These are phyloP conservation scores for Dendrolimus punctatus DNA, from an alignment of 1,140 invertebrate genomes.

Conservation along the genomic window DNA sequence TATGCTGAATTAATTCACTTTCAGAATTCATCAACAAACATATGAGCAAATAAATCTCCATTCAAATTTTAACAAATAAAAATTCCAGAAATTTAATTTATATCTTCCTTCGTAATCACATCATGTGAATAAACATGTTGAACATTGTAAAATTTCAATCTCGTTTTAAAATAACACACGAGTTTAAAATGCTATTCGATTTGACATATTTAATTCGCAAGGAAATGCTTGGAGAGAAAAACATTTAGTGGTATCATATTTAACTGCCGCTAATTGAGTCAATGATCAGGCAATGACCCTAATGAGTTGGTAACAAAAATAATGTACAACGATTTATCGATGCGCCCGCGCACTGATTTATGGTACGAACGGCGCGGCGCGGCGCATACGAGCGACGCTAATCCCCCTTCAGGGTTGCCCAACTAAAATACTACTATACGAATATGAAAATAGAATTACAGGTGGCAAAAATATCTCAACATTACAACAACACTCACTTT, in stretches of 20 bases:
- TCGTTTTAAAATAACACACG: not conserved
- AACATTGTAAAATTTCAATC: too few species aligned
- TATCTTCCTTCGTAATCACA: too few species aligned
- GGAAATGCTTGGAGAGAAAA: constrained; percentile 39
- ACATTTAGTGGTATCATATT: constrained; percentile 51
- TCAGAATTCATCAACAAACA: too few species aligned
- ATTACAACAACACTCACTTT: too few species aligned
- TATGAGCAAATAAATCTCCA: too few species aligned
- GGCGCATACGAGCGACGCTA: constrained; percentile 28
- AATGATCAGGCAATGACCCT: constrained; percentile 68
- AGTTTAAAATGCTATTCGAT: constrained; percentile 22
- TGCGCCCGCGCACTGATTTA: constrained; percentile 64
- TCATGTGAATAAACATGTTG: too few species aligned
- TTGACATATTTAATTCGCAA: constrained; percentile 41
- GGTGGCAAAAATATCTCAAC: too few species aligned
- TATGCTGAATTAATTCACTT: too few species aligned
- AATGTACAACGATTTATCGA: constrained; percentile 61
- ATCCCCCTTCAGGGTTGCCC: constrained; percentile 50
- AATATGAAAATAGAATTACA: too few species aligned
- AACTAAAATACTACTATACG: constrained; percentile 15
- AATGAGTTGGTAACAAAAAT: constrained; percentile 68
- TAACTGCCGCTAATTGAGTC: constrained; percentile 46
- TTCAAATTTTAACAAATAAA: too few species aligned
- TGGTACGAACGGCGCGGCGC: constrained; percentile 22
- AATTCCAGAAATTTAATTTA: too few species aligned